Evolutionary conservation across 2,888 invertebrate species (phyloP), one percentile per base, ranked within the genome.

Genomic region (Apotomis turbidana): DNA sequence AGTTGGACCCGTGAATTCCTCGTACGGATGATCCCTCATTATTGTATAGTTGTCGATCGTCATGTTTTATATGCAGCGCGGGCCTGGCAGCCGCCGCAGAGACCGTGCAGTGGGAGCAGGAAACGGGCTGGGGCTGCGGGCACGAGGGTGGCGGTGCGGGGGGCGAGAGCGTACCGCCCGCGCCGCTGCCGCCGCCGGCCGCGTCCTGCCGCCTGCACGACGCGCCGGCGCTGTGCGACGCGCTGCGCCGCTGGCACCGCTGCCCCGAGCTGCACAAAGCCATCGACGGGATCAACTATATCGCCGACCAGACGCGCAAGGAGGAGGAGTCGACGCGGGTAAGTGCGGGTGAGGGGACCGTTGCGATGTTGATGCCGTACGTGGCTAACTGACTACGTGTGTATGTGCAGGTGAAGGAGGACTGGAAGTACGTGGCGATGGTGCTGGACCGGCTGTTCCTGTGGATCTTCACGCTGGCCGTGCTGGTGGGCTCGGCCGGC

Each of bases 351-450:
- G 13, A 9, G 52, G 63, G 9, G 60, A 3, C 10, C 12, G 44
- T 15, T 15, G 27, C 15, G 13, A 3, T 10, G 5, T 5, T 36
- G 27, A 10, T 15, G 4, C n/a, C 0, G 2, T 13, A 5, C 9
- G 27, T 13, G 41, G 5, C 1, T 4, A 96, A 13, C 54, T 59
- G 38, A 59, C 59, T 15, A 5, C 13, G 36, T 55, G 13, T 51
- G 94, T 96, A 87, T 91, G 91, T 85, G 71, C 84, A 97, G 97
- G 97, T 98, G 79, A 97, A 97, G 93, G 98, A 99, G 94, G 99
- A 99, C 94, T 99, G 99, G 99, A 99, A 99, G 90, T 99, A 98
- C 93, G 98, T 99, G 80, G 99, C 99, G 76, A 98, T 99, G 98
- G 99, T 99, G 78, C 94, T 99, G 87, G 99, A 99, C 93, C 95